These are phyloP conservation scores for Tapirus indicus DNA, from an alignment of 2,797 vertebrate species.

Conservation along the genomic window DNA sequence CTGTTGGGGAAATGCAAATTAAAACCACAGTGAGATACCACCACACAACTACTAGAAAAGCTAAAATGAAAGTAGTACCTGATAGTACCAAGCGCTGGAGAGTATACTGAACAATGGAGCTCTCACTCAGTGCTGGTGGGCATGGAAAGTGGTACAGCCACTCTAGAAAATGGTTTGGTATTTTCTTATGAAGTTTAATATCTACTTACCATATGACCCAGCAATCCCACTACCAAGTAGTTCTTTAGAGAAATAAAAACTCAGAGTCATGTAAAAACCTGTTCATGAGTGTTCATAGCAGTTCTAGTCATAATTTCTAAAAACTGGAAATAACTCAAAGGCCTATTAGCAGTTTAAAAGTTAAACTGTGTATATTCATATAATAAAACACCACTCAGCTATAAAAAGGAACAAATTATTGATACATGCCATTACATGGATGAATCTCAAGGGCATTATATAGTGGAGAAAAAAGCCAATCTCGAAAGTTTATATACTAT, in stretches of 20 bases:
- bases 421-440: neutral
- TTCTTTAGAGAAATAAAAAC: slow-evolving; percentile 14
- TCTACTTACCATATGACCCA: neutral
- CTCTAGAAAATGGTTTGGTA: neutral
- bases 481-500: neutral
- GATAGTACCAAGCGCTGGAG: neutral
- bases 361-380: neutral
- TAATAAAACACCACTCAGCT: neutral
- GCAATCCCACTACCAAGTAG: neutral
- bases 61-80: neutral
- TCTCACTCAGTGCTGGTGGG: neutral
- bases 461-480: neutral
- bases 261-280: neutral
- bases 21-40: neutral
- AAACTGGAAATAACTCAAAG: slow-evolving; percentile 27
- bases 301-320: neutral
- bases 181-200: neutral
- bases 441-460: slow-evolving; percentile 25
- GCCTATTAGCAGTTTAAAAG: neutral
- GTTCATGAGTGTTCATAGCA: neutral
- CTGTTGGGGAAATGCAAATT: neutral
- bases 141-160: neutral
- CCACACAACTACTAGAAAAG: neutral
- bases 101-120: neutral
- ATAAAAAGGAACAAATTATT: neutral